These are phyloP conservation scores for Ooceraea biroi DNA, from an alignment of 1,140 invertebrate species.

Conservation along the genomic window DNA sequence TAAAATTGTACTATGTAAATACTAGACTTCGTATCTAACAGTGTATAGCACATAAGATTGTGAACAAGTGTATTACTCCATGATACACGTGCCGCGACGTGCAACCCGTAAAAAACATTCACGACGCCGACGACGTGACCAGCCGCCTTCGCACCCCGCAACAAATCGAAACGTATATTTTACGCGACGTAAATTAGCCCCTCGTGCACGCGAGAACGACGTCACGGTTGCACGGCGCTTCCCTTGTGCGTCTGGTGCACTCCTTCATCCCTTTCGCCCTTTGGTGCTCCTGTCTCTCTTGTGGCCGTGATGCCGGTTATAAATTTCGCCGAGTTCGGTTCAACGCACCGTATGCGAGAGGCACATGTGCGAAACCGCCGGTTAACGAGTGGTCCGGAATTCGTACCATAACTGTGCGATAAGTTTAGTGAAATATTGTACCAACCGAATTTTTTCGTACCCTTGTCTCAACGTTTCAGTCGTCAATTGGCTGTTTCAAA, in stretches of 20 bases:
- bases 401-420: slow-evolving; percentile 6
- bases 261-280: slow-evolving; percentile 13
- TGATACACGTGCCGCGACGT: background rate
- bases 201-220: background rate
- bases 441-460: background rate
- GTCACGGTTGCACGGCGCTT: background rate
- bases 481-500: background rate
- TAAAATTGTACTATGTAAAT: no score
- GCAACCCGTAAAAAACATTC: background rate
- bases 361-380: slow-evolving; percentile 55
- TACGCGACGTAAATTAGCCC: slow-evolving; percentile 53
- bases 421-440: slow-evolving; percentile 30
- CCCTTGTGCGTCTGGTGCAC: slow-evolving; percentile 23
- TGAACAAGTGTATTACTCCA: background rate
- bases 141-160: slow-evolving; percentile 6
- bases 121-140: background rate
- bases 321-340: slow-evolving; percentile 62
- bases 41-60: no score
- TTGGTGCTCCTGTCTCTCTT: slow-evolving; percentile 33
- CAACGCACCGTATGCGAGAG: slow-evolving; percentile 47
- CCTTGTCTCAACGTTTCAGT: background rate
- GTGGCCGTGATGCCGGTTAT: slow-evolving; percentile 49
- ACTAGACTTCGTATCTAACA: no score
- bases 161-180: slow-evolving; percentile 63
- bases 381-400: slow-evolving; percentile 38